Evolutionary conservation across 2,113 vertebrate species (phyloP).

Genomic region (Trichomycterus rosablanca): DNA sequence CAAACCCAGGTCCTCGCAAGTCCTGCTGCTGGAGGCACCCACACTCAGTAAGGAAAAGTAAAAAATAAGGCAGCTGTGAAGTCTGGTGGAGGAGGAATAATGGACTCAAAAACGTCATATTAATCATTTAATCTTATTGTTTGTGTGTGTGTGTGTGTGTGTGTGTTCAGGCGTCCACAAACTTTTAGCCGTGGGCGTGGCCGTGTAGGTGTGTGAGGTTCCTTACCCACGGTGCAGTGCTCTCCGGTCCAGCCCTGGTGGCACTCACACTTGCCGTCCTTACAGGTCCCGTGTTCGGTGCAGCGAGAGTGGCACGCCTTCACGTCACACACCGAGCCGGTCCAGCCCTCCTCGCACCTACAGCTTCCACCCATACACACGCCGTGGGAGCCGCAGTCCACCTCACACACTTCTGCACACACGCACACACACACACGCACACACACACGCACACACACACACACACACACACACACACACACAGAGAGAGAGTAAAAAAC

Average conservation of each 20-base stretch:
- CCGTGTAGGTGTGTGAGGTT: slow-evolving; percentile 1
- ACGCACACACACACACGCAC: slow-evolving; percentile 17
- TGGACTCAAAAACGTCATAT: too few relatives aligned
- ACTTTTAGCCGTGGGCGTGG: background rate
- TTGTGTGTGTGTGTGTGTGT: background rate
- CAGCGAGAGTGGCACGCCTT: slow-evolving; percentile 91
- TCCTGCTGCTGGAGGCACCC: too few relatives aligned
- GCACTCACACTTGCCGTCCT: slow-evolving; percentile 95
- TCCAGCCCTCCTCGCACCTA: slow-evolving; percentile 95
- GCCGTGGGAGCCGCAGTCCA: slow-evolving; percentile 83
- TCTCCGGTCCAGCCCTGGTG: slow-evolving; percentile 98
- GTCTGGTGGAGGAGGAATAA: too few relatives aligned
- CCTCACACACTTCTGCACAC: slow-evolving; percentile 79
- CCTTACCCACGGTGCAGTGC: slow-evolving; percentile 97
- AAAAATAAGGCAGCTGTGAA: too few relatives aligned
- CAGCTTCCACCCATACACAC: slow-evolving; percentile 86
- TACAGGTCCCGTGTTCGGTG: slow-evolving; percentile 90
- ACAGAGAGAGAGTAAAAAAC: background rate
- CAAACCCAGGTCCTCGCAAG: too few relatives aligned
- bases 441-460: slow-evolving; percentile 13
- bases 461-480: background rate
- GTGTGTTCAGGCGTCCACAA: background rate
- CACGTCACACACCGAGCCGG: slow-evolving; percentile 81
- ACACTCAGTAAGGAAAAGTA: too few relatives aligned
- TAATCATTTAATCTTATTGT: too few relatives aligned